Base-by-base conservation (phyloP, 1,140 invertebrate genomes). In the Pseudomyrmex concolor region DNA sequence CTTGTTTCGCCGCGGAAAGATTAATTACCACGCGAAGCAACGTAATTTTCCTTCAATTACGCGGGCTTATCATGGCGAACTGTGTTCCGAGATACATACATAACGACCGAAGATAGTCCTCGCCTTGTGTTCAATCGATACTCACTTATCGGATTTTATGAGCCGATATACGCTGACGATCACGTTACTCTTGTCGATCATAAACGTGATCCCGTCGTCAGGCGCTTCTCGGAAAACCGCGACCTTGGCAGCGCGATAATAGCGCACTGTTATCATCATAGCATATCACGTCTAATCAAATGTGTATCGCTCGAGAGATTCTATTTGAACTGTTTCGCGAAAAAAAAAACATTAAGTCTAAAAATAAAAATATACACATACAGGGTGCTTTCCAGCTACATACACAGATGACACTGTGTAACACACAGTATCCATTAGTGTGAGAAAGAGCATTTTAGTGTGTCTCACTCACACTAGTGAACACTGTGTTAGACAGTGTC, bases 181-280 rank as follows among this genome's bases (percentile, higher is more conserved):
- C 45, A 15, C 48, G n/a, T 76, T 74, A 74, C 45, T 76, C 45
- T 43, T n/a, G 9, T 2, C 15, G 45, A 50, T 64, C 22, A 12
- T 13, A 76, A 76, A 76, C 19, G 48, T 60, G 15, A 74, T 63
- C 22, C 45, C 34, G 34, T 34, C 5, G 12, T 64, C 12, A 34
- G 48, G 45, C n/a, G 13, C 7, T 78, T 15, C 34, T 70, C n/a
- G 22, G 43, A 57, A 80, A 80, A 71, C 7, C 25, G 22, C 12
- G 34, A 70, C 76, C 43, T 80, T 80, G 76, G 59, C 55, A 13
- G 25, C 12, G 51, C 66, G 19, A 17, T 19, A 80, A 59, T 80
- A 59, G 48, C 19, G 34, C 63, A 13, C 50, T 12, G 64, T 15
- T 78, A 77, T 77, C 63, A 10, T 77, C 48, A 78, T 22, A 1